Evolutionary conservation across 2,113 vertebrate genomes (phyloP).

Genomic region (Poeciliopsis turrubarensis): DNA sequence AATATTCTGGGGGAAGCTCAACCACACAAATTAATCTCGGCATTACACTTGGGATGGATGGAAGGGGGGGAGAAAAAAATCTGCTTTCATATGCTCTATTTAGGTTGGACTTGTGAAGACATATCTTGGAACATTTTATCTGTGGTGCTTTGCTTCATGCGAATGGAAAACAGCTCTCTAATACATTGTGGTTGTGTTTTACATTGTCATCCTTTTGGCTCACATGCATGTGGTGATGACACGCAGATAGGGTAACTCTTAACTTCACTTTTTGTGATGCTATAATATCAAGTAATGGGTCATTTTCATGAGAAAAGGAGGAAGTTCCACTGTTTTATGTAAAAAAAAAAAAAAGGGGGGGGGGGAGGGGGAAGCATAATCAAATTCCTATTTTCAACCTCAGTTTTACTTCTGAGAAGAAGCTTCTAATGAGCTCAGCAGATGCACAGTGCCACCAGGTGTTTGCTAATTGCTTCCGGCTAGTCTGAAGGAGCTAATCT

Average conservation of each 20-base stretch:
- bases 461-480: too few species aligned
- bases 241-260: too few species aligned
- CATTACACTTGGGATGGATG: background rate
- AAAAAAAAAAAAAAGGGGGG: too few species aligned
- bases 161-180: background rate
- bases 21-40: slow-evolving; percentile 40
- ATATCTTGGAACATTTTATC: background rate
- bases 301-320: background rate
- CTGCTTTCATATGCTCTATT: background rate
- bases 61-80: background rate
- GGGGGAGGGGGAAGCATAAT: too few species aligned
- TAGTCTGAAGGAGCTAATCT: too few species aligned
- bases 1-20: slow-evolving; percentile 41
- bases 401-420: too few species aligned
- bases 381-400: too few species aligned
- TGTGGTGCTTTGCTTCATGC: slow-evolving; percentile 3
- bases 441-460: too few species aligned
- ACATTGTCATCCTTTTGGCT: background rate
- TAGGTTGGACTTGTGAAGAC: slow-evolving; percentile 1
- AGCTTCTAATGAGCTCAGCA: too few species aligned
- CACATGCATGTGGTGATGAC: too few species aligned
- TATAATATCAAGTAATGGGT: background rate
- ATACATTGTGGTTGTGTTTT: background rate
- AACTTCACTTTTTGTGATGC: background rate
- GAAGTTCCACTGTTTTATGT: too few species aligned